Evolutionary conservation across 2,797 vertebrate genomes (phyloP).

Genomic region (Argya squamiceps): DNA sequence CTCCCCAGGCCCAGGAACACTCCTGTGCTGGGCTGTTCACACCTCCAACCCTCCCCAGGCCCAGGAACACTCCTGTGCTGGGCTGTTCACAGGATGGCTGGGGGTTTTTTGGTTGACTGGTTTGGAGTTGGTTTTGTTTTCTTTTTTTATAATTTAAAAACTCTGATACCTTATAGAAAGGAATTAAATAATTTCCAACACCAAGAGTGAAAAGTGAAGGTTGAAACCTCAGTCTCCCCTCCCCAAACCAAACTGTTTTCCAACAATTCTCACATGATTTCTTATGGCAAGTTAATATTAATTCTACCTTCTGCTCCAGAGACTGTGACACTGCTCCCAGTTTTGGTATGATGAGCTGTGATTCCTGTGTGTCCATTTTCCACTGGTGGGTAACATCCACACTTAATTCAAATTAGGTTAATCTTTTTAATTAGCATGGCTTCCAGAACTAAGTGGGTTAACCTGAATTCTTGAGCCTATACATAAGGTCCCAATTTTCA

Average conservation of each 20-base stretch:
- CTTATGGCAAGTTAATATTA: not conserved
- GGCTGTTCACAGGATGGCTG: too few relatives aligned
- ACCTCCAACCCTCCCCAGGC: too few relatives aligned
- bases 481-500: not conserved
- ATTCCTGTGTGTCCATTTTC: not conserved
- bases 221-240: not conserved
- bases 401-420: constrained; percentile 31
- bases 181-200: fast-evolving
- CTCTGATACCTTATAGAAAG: not conserved
- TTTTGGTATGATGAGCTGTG: not conserved
- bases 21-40: too few relatives aligned
- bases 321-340: not conserved
- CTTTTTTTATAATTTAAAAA: not conserved
- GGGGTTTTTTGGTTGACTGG: too few relatives aligned
- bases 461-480: not conserved
- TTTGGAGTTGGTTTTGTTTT: not conserved
- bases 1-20: too few relatives aligned
- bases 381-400: not conserved
- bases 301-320: not conserved
- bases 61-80: too few relatives aligned
- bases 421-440: constrained; percentile 39
- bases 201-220: not conserved
- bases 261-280: not conserved
- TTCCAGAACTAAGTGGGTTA: constrained; percentile 6
- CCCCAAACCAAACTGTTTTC: not conserved